Evolutionary conservation across 2,797 vertebrate species (phyloP), one percentile per base, ranked within the genome.

Genomic region (Tympanoctomys barrerae): DNA sequence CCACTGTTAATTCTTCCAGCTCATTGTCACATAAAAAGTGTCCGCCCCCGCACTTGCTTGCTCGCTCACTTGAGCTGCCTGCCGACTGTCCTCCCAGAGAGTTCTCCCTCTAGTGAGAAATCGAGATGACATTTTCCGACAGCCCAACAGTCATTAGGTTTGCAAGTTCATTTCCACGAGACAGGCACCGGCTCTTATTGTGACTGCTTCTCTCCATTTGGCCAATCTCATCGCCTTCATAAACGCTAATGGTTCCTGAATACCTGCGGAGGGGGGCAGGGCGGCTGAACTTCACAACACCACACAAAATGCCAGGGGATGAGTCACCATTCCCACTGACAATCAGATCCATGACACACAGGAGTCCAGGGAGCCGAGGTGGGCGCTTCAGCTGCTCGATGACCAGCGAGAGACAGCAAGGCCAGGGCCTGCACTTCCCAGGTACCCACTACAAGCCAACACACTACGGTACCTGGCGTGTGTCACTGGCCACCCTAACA

Each of bases 11-110:
- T 87, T 93, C 89, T 75, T 89, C 88, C 28, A 36, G 21, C 88
- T 82, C 70, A 26, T 64, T 79, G 88, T 90, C 93, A 90, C 12
- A 75, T 8, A 68, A 54, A 62, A 87, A 26, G 80, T 6, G 1
- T 31, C 90, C 36, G 0, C 96, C 90, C 88, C 91, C 87, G 66
- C 28, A 7, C 6, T 54, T 64, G 66, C 95, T 49, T 57, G 4
- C 54, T 57, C 4, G 16, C 54, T 57, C 54, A 18, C 54, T 54
- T 13, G 14, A 54, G 52, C 52, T 54, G 52, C 52, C 52, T 94
- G 80, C 71, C 70, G 4, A 54, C 89, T 91, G 91, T 95, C 96
- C 96, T 97, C 96, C 96, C 73, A n/a, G 92, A 82, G 84, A 84
- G 46, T 75, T 95, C 95, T 39, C 66, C 90, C 86, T 79, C 89